These are phyloP conservation scores for Hydrochoerus hydrochaeris DNA, from an alignment of 2,113 vertebrate species.

Conservation along the genomic window DNA sequence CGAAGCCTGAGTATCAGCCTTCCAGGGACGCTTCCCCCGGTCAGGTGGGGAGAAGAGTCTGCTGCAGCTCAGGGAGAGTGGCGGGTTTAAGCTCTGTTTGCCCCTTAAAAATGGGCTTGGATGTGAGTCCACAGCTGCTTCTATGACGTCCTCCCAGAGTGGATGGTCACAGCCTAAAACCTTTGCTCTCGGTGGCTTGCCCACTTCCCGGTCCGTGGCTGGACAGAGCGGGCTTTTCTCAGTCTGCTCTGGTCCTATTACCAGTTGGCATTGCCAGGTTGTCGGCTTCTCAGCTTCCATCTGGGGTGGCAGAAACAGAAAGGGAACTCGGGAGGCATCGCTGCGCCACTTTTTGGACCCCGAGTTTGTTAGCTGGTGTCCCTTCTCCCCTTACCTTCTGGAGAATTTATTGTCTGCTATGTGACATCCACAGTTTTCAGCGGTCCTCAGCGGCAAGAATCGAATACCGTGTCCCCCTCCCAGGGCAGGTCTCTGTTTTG, in stretches of 20 bases:
- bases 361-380: background rate
- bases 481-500: background rate
- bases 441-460: background rate
- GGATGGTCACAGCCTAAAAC: background rate
- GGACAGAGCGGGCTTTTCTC: background rate
- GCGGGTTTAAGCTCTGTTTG: too few relatives aligned
- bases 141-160: background rate
- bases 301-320: background rate
- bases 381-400: background rate
- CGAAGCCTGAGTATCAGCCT: background rate
- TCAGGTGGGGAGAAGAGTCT: background rate
- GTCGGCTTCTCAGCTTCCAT: background rate
- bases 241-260: too few relatives aligned
- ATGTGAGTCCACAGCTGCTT: background rate
- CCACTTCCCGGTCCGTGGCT: background rate
- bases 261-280: too few relatives aligned
- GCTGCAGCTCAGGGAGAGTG: background rate
- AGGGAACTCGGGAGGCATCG: background rate
- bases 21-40: background rate
- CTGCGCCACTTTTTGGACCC: background rate
- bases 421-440: background rate
- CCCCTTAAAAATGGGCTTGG: background rate
- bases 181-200: background rate
- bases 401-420: background rate
- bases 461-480: background rate